Evolutionary conservation across 2,113 vertebrate species (phyloP).

Genomic region (Siniperca chuatsi): DNA sequence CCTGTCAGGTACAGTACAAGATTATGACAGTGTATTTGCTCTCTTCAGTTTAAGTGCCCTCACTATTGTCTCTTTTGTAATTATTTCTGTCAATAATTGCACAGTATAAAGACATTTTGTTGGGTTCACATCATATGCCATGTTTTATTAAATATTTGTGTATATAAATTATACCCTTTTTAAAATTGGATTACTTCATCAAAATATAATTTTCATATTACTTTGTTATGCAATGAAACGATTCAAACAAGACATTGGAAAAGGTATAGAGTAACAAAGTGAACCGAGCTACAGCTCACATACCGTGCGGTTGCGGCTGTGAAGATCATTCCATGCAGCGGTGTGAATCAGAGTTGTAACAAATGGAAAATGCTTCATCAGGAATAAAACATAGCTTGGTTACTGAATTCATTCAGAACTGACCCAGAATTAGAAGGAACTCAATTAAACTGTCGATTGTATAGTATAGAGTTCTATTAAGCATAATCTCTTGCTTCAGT

Average conservation of each 20-base stretch:
- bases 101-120: neutral
- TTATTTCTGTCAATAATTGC: neutral
- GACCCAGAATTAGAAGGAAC: neutral
- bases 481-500: neutral
- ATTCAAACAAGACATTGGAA: neutral
- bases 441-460: neutral
- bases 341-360: neutral
- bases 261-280: neutral
- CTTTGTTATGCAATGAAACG: neutral
- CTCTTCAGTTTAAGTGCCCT: neutral
- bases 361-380: neutral
- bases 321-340: neutral
- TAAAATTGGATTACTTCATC: neutral
- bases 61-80: neutral
- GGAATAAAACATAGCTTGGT: neutral
- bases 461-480: neutral
- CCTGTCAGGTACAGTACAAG: constrained; percentile 92
- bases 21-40: neutral
- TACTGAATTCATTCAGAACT: neutral
- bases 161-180: neutral
- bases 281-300: neutral
- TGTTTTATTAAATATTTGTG: neutral
- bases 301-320: neutral
- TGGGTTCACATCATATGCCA: neutral
- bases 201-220: neutral